These are phyloP conservation scores for Hemiprocne comata DNA, from an alignment of 2,113 vertebrate genomes.

Conservation along the genomic window DNA sequence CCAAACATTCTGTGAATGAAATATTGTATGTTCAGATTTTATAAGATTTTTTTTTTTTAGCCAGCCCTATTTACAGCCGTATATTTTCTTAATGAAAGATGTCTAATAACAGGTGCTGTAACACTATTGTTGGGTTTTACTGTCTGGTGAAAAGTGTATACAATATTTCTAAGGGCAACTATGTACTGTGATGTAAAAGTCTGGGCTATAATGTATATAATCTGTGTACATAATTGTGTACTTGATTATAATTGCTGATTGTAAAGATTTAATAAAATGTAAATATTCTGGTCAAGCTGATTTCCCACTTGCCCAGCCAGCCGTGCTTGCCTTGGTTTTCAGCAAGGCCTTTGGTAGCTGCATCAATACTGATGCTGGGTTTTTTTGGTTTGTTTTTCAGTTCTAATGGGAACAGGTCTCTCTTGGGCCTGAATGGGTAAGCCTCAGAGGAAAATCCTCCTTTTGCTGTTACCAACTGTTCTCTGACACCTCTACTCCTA, in stretches of 20 bases:
- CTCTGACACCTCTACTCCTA: not conserved
- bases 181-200: constrained; percentile 84
- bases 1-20: constrained; percentile 80
- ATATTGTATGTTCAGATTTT: constrained; percentile 80
- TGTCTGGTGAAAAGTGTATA: constrained; percentile 72
- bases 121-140: constrained; percentile 73
- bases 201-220: constrained; percentile 85
- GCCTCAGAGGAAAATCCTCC: not conserved
- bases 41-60: constrained; percentile 73
- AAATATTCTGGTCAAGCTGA: constrained; percentile 76
- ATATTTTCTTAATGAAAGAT: constrained; percentile 81
- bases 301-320: too few species aligned
- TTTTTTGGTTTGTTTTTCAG: too few species aligned
- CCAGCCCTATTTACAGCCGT: constrained; percentile 80
- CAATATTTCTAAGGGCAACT: constrained; percentile 79
- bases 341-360: not conserved
- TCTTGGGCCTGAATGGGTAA: not conserved
- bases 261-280: constrained; percentile 90
- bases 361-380: too few species aligned
- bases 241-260: constrained; percentile 85
- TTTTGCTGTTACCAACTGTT: not conserved
- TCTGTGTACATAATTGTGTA: constrained; percentile 84
- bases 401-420: not conserved
- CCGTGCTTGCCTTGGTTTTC: not conserved
- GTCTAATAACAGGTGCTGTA: constrained; percentile 79